Evolutionary conservation across 1,140 invertebrate species (phyloP).

Genomic region (Calycopis cecrops): DNA sequence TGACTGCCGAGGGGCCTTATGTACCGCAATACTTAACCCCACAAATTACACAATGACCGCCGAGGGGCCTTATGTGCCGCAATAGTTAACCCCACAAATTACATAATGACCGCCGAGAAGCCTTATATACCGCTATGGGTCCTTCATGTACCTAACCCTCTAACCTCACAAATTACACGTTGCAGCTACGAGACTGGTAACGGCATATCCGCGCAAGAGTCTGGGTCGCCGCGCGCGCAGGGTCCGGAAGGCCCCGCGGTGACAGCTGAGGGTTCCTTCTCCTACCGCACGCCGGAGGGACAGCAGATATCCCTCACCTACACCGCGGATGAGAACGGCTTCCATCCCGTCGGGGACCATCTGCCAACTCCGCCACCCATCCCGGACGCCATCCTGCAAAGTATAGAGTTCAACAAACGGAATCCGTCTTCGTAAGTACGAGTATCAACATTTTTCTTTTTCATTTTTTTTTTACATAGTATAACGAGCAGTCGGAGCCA

Average conservation of each 20-base stretch:
- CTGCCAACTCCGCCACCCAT: constrained; percentile 87
- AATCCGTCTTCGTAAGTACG: constrained; percentile 53
- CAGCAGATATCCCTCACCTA: constrained; percentile 82
- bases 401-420: constrained; percentile 53
- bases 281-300: constrained; percentile 85
- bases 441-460: no score
- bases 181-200: constrained; percentile 77
- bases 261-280: constrained; percentile 80
- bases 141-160: no score
- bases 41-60: no score
- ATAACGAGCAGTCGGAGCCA: no score
- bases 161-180: no score
- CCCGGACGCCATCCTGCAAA: constrained; percentile 73
- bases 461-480: no score
- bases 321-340: constrained; percentile 87
- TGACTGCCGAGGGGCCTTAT: no score
- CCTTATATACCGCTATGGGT: no score
- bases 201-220: constrained; percentile 81
- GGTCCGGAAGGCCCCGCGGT: constrained; percentile 78
- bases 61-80: no score
- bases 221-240: constrained; percentile 78
- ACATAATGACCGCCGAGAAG: no score
- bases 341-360: constrained; percentile 83
- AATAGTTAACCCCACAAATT: no score
- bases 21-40: no score